These are phyloP conservation scores for Zalophus californianus DNA, from an alignment of 2,797 vertebrate genomes.

Conservation along the genomic window DNA sequence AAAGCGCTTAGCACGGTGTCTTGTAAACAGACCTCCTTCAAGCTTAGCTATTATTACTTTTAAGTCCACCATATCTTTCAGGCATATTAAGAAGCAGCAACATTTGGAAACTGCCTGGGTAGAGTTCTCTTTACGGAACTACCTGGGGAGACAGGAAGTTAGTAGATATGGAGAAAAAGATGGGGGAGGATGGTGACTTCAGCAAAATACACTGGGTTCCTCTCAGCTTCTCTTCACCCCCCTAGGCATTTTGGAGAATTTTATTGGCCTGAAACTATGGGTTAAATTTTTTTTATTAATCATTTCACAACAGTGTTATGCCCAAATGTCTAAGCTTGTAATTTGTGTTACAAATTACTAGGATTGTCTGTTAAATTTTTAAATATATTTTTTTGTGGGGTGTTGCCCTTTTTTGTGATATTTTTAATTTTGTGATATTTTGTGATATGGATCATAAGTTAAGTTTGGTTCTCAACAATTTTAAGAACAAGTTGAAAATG, in stretches of 20 bases:
- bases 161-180: background rate
- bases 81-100: background rate
- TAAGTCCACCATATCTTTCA: background rate
- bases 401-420: background rate
- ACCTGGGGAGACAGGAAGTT: background rate
- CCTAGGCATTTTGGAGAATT: background rate
- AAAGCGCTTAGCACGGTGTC: background rate
- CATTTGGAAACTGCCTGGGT: background rate
- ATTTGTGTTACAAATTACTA: background rate
- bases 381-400: background rate
- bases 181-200: background rate
- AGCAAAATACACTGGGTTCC: background rate
- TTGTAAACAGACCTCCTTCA: background rate
- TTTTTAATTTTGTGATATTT: background rate
- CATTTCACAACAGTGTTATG: background rate
- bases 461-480: conserved; percentile 8
- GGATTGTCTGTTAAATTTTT: background rate
- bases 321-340: background rate
- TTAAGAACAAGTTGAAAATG: background rate
- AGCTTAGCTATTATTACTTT: background rate
- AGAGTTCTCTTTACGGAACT: background rate
- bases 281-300: conserved; percentile 5
- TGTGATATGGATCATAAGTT: background rate
- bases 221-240: background rate
- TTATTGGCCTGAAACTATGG: background rate